Conservation (phyloP, 2,888 invertebrate species). For the Nysson spinosus region DNA sequence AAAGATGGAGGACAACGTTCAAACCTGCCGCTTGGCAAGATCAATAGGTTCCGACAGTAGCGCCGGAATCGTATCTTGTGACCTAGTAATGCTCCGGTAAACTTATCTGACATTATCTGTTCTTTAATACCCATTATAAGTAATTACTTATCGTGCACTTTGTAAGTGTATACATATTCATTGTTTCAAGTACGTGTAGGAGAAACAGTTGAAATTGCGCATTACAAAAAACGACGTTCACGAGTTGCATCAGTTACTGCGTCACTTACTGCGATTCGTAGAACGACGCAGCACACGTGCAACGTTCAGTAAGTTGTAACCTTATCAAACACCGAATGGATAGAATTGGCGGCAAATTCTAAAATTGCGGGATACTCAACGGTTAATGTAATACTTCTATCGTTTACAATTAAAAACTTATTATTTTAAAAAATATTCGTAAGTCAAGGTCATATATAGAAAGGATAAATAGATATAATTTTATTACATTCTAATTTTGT, state of each 20-base stretch:
- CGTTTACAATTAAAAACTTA: too few species aligned
- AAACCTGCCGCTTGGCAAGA: constrained; percentile 42
- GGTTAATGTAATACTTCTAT: too few species aligned
- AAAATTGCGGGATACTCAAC: too few species aligned
- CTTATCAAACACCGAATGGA: too few species aligned
- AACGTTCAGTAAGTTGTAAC: constrained; percentile 38
- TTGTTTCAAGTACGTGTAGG: constrained; percentile 1
- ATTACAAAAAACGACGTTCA: constrained; percentile 4
- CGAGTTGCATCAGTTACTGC: constrained; percentile 1
- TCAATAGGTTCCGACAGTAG: constrained; percentile 35
- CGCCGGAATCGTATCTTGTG: constrained; percentile 39
- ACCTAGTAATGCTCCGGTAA: constrained; percentile 17
- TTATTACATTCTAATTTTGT: too few species aligned
- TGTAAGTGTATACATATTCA: background rate
- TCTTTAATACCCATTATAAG: constrained; percentile 13
- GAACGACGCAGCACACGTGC: constrained; percentile 35
- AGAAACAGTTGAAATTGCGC: constrained; percentile 3
- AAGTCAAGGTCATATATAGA: too few species aligned
- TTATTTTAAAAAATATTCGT: too few species aligned
- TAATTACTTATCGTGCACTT: background rate
- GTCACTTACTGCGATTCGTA: constrained; percentile 7
- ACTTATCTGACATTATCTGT: constrained; percentile 1
- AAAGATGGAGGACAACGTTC: constrained; percentile 11
- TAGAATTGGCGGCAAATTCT: too few species aligned
- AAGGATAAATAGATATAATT: too few species aligned